A percentile compares a stretch with the other conserved stretches of the same genome.
These are phyloP conservation scores for Gobiocypris rarus DNA, from an alignment of 2,113 vertebrate genomes.

Conservation along the genomic window DNA sequence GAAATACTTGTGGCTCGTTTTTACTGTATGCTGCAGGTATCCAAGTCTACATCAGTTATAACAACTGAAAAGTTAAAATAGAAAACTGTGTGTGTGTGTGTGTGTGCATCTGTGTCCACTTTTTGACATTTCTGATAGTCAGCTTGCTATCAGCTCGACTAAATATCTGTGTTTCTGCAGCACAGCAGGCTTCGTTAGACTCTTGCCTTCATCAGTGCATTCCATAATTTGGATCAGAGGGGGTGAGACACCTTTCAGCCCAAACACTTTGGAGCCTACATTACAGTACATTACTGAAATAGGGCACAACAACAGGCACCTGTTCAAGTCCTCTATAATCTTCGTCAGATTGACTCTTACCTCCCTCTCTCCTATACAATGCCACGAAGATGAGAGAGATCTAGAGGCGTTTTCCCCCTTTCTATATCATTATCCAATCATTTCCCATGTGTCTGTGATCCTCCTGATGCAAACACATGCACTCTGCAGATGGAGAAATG, in stretches of 20 bases:
- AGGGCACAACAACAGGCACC: slow-evolving; percentile 50
- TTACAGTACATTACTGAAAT: slow-evolving; percentile 55
- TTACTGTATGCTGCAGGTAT: too few relatives aligned
- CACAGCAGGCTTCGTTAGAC: slow-evolving; percentile 4
- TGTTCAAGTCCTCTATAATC: slow-evolving; percentile 58
- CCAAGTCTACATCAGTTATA: background rate
- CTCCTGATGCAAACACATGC: slow-evolving; percentile 44
- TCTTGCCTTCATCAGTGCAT: slow-evolving; percentile 42
- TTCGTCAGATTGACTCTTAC: slow-evolving; percentile 56
- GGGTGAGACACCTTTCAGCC: slow-evolving; percentile 42
- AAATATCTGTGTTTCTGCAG: slow-evolving; percentile 38
- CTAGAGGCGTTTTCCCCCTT: slow-evolving; percentile 36
- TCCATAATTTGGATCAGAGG: slow-evolving; percentile 45
- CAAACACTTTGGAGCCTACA: slow-evolving; percentile 42
- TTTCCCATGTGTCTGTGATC: slow-evolving; percentile 55
- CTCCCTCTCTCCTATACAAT: slow-evolving; percentile 42
- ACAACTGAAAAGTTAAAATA: background rate
- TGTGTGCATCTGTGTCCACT: slow-evolving; percentile 43
- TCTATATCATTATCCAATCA: slow-evolving; percentile 54
- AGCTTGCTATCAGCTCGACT: slow-evolving; percentile 27
- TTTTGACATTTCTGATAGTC: slow-evolving; percentile 31
- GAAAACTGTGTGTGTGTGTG: background rate
- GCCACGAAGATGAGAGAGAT: slow-evolving; percentile 50
- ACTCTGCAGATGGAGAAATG: slow-evolving; percentile 30
- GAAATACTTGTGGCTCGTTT: slow-evolving; percentile 23